phyloP scores from a whole-genome alignment of 2,797 vertebrate species.

The Thaleichthys pacificus region DNA sequence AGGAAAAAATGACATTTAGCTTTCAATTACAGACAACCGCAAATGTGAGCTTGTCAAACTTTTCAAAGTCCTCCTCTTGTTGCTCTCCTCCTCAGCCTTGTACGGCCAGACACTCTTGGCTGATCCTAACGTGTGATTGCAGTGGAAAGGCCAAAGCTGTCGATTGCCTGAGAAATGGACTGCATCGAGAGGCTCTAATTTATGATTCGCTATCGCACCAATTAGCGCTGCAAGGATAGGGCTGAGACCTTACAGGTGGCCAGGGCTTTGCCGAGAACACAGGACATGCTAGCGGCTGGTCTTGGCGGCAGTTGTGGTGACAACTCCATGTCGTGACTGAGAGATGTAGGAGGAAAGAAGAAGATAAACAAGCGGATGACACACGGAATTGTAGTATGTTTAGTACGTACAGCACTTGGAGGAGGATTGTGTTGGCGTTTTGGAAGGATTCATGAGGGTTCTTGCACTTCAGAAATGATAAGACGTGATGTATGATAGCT shows the following conservation, averaged over 20 bases:
- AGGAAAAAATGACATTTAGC: conserved; percentile 19
- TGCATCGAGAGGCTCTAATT: conserved; percentile 46
- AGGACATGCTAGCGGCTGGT: no score
- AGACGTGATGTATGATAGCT: no score
- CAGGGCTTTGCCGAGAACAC: conserved; percentile 11
- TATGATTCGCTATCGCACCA: conserved; percentile 52
- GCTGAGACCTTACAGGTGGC: conserved; percentile 32
- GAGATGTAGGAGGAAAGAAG: no score
- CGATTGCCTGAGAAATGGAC: conserved; percentile 26
- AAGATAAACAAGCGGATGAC: no score
- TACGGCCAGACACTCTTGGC: neutral
- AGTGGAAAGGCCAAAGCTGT: conserved; percentile 34
- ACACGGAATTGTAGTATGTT: no score
- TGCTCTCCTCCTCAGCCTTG: neutral
- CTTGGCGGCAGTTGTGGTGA: no score
- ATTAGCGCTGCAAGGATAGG: conserved; percentile 42
- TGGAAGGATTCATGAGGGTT: no score
- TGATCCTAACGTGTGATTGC: neutral
- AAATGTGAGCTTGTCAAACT: neutral
- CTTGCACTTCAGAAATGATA: no score
- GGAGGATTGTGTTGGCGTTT: no score
- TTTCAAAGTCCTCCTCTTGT: neutral
- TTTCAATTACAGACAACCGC: neutral
- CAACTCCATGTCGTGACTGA: no score
- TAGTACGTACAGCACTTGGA: no score